Base-by-base conservation (phyloP, 2,797 vertebrate genomes). In the Scleropages formosus region DNA sequence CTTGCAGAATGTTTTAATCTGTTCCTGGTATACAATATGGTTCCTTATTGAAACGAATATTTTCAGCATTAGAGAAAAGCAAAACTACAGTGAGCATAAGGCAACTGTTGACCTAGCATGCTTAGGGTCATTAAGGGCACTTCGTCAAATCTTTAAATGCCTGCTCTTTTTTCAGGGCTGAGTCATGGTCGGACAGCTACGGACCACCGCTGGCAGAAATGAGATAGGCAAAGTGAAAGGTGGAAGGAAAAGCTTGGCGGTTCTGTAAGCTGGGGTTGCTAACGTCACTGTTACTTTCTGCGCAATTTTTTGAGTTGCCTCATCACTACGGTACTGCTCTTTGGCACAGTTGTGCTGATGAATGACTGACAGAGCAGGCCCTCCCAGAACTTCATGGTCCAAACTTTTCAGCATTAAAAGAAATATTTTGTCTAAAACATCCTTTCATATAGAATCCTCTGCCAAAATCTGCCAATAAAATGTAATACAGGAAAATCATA, bases 401-500 rank as follows among this genome's bases (percentile, higher is more conserved):
- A 39, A 31, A 71, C 31, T 58, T 18, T n/a, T 56, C n/a, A 71
- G 56, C 11, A 8, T 31, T 56, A 56, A 31, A 8, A 39, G 56
- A 15, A 39, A 56, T 56, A 16, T 58, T 26, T 71, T 18, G 56
- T 56, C 68, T 22, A 24, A 27, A 56, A 31, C 27, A 71, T 16
- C 24, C 24, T 27, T 26, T 58, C 51, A 27, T 9, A 12, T 10
- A 8, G 24, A 24, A n/a, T 31, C 51, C 69, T 1, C 7, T 71
- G 4, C 18, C 49, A 70, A 70, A 58, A 71, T 18, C 22, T 56
- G 51, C 56, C 24, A 58, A 71, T 58, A 49, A 71, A 58, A 58
- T 71, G 26, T 71, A 60, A 56, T 58, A 46, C n/a, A 6, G 22
- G 70, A 46, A 58, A 60, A 59, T 44, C 70, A 24, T 39, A 72